phyloP scores from a whole-genome alignment of 2,113 vertebrate genomes.

The Stigmatopora nigra region DNA sequence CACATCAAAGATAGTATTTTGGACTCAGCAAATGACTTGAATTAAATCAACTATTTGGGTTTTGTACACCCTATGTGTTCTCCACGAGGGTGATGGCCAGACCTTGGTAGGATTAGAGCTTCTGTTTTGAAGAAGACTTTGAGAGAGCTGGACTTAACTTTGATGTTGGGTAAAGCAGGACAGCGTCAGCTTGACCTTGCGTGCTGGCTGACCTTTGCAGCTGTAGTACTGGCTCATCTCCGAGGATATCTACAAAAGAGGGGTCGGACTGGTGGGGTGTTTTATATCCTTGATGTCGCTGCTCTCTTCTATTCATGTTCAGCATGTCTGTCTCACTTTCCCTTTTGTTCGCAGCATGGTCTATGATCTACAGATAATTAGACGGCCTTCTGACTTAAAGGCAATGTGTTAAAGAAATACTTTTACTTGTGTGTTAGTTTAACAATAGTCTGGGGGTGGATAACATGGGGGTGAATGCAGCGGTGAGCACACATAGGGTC shows the following conservation, averaged over 20 bases:
- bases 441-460: too few species aligned
- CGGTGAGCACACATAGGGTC: constrained; percentile 17
- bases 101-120: constrained; percentile 47
- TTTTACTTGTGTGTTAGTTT: background rate
- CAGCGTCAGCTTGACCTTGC: constrained; percentile 58
- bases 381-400: too few species aligned
- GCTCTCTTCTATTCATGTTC: constrained; percentile 36
- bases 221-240: constrained; percentile 49
- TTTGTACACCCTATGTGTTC: constrained; percentile 43
- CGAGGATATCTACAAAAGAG: constrained; percentile 42
- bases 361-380: background rate
- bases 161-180: constrained; percentile 51
- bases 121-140: constrained; percentile 42
- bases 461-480: constrained; percentile 8
- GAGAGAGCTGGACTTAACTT: constrained; percentile 54
- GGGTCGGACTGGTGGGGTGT: constrained; percentile 35
- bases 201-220: constrained; percentile 50
- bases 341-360: background rate
- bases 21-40: constrained; percentile 24
- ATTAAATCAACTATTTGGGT: constrained; percentile 32
- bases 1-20: constrained; percentile 42
- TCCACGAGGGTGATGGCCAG: constrained; percentile 22
- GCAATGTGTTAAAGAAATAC: background rate
- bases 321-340: constrained; percentile 23
- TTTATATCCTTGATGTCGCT: constrained; percentile 31